These are phyloP conservation scores for Aegotheles bennettii DNA, from an alignment of 2,113 vertebrate genomes.

Conservation along the genomic window DNA sequence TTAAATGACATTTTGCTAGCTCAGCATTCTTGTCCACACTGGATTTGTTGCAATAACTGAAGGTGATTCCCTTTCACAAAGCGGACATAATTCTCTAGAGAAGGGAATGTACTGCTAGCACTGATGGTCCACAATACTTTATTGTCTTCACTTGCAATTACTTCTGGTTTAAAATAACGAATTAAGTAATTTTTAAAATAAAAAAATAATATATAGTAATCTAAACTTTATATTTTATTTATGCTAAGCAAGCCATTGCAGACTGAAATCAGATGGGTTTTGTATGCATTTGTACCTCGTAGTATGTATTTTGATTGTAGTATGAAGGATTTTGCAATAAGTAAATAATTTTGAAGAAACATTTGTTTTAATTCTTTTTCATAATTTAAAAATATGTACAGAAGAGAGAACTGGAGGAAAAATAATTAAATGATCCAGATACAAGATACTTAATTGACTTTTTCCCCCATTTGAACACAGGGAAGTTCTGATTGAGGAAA, in stretches of 20 bases:
- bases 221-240: slow-evolving; percentile 26
- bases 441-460: neutral
- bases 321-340: neutral
- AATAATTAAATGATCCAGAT: neutral
- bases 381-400: neutral
- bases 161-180: slow-evolving; percentile 36
- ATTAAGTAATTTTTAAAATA: neutral
- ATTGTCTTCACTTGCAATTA: slow-evolving; percentile 39
- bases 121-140: slow-evolving; percentile 42
- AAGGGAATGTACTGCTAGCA: neutral
- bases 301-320: neutral
- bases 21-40: neutral
- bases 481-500: neutral
- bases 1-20: neutral
- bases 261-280: neutral
- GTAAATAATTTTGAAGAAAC: neutral
- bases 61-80: slow-evolving; percentile 20
- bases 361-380: neutral
- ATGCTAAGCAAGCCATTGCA: neutral
- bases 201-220: slow-evolving; percentile 1
- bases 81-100: neutral
- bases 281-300: neutral
- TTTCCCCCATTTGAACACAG: neutral
- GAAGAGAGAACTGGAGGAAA: neutral
- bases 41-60: neutral